phyloP scores from a whole-genome alignment of 1,140 invertebrate species.

The Vanessa atalanta region DNA sequence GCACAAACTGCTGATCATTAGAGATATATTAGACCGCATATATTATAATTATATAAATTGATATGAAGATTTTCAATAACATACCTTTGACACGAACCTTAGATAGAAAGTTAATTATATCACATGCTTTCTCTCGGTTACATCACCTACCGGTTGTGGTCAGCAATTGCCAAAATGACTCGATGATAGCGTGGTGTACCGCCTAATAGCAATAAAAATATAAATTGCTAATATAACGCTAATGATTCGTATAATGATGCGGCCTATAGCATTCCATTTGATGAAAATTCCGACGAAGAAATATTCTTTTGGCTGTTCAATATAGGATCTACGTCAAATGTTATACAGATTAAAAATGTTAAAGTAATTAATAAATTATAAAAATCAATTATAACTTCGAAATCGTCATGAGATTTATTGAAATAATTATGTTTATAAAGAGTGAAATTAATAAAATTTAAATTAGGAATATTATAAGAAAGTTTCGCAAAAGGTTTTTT shows the following conservation, averaged over 20 bases:
- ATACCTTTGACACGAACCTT: conserved; percentile 38
- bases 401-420: too few species aligned
- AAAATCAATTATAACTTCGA: too few species aligned
- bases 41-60: not conserved
- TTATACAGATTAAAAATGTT: too few species aligned
- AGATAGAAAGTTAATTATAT: conserved; percentile 52
- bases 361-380: too few species aligned
- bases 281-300: not conserved
- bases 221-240: not conserved
- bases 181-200: conserved; percentile 18
- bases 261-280: not conserved
- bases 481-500: too few species aligned
- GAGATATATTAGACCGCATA: not conserved
- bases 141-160: conserved; percentile 40
- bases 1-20: too few species aligned
- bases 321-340: too few species aligned
- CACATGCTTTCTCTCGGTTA: conserved; percentile 44
- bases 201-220: conserved; percentile 15
- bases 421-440: too few species aligned
- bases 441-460: too few species aligned
- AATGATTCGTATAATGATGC: not conserved
- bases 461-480: too few species aligned
- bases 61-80: conserved; percentile 28
- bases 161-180: conserved; percentile 30
- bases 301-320: too few species aligned